A percentile compares a stretch with the other conserved stretches of the same genome.
phyloP scores from a whole-genome alignment of 2,113 vertebrate genomes.

The Lichenostomus cassidix region DNA sequence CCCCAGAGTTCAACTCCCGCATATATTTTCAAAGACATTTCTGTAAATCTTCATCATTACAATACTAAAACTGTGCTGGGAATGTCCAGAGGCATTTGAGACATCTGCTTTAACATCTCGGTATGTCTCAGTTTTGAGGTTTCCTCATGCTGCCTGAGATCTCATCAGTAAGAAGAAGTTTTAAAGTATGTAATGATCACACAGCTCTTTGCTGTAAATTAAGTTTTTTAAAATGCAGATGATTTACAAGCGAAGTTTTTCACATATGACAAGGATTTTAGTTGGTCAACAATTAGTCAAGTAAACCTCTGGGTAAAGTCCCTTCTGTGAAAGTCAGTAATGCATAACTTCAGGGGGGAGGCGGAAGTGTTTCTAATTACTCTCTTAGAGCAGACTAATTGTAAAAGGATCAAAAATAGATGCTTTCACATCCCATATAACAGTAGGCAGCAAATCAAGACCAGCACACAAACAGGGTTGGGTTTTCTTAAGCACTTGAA shows the following conservation, averaged over 20 bases:
- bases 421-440: conserved; percentile 75
- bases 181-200: not conserved
- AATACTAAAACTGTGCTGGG: not conserved
- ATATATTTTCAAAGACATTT: not conserved
- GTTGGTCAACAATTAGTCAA: not conserved
- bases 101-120: not conserved
- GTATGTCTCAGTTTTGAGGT: not conserved
- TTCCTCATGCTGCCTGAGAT: not conserved
- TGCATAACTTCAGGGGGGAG: not conserved
- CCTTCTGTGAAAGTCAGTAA: conserved; percentile 33
- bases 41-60: conserved; percentile 13
- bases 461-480: not conserved
- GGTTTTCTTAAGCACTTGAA: conserved; percentile 35
- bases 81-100: not conserved
- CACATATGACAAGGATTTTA: not conserved
- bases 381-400: not conserved
- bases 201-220: not conserved
- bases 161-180: not conserved
- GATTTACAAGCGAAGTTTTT: not conserved
- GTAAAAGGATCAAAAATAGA: conserved; percentile 53
- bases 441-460: conserved; percentile 24
- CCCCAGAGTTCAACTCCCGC: not conserved
- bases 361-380: not conserved
- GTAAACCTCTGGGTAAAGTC: conserved; percentile 52
- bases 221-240: not conserved